Base-by-base conservation (phyloP, 2,797 vertebrate genomes). In the Sebastes kiyomatsui region DNA sequence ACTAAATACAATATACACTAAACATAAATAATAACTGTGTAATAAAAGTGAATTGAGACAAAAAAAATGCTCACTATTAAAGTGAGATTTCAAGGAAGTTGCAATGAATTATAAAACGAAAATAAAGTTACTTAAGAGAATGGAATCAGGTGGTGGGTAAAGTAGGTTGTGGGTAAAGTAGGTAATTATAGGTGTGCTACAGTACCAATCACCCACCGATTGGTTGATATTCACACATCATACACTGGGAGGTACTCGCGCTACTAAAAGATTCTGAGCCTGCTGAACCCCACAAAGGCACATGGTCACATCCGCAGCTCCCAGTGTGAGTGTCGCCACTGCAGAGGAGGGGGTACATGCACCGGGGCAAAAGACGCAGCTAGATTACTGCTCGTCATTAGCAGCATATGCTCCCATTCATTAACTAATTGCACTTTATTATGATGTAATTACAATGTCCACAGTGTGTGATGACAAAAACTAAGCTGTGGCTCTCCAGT, bases 361-460 rank as follows among this genome's bases (percentile, higher is more conserved):
- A 56, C 25, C 5, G 62, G 55, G 86, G 75, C 67, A 12, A 75
- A 75, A 77, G 74, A 82, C 25, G 28, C 73, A 84, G 87, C 81
- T 88, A 89, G 87, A 89, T 90, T 88, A 88, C 88, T 35, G 72
- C 78, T 72, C 83, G 84, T 92, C 90, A 90, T 91, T 87, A 92
- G 90, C 83, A 94, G 88, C 77, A 92, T 87, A 92, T 93, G 94
- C 85, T 93, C 77, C 91, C 95, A 94, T 94, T 96, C 93, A 93
- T 88, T 92, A 87, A 92, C 94, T 97, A 96, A 97, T 97, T 96
- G 95, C 93, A 90, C 93, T 95, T 95, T 96, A 96, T 94, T 95
- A 93, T 97, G 94, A 92, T 96, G 95, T 95, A 95, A 97, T 97
- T 96, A 95, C 94, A 94, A 94, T 78, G 93, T 94, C 92, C 82